These are phyloP conservation scores for Cecropterus lyciades DNA, from an alignment of 1,140 invertebrate genomes.

Conservation along the genomic window DNA sequence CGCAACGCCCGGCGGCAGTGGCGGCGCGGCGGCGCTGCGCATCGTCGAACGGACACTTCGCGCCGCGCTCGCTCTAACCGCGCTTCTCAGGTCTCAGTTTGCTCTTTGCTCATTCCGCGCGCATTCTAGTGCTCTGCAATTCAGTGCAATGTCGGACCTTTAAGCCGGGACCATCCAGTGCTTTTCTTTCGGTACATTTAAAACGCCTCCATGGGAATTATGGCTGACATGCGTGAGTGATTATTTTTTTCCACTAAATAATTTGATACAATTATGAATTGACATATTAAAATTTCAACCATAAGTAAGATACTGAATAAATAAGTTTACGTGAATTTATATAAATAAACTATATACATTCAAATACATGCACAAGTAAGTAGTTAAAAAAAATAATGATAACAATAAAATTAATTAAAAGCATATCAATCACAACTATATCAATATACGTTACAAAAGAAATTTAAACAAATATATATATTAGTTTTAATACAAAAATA, in stretches of 20 bases:
- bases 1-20: slow-evolving; percentile 39
- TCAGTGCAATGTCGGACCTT: slow-evolving; percentile 67
- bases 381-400: too few relatives aligned
- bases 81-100: slow-evolving; percentile 52
- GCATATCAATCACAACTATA: too few relatives aligned
- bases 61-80: slow-evolving; percentile 34
- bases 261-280: slow-evolving; percentile 16
- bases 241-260: slow-evolving; percentile 2
- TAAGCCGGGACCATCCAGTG: slow-evolving; percentile 40
- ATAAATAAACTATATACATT: too few relatives aligned
- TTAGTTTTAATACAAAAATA: too few relatives aligned
- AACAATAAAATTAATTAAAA: too few relatives aligned
- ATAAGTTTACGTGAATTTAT: too few relatives aligned
- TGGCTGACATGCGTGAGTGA: slow-evolving; percentile 61
- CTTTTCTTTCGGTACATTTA: slow-evolving; percentile 37
- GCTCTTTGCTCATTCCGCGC: slow-evolving; percentile 60
- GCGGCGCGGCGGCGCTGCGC: slow-evolving; percentile 51
- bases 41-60: slow-evolving; percentile 53
- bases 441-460: too few relatives aligned
- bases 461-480: too few relatives aligned
- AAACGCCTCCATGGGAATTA: slow-evolving; percentile 47
- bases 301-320: background rate
- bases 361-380: too few relatives aligned
- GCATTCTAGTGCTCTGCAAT: slow-evolving; percentile 64
- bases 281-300: background rate